These are phyloP conservation scores for Heliocidaris tuberculata DNA, from an alignment of 35 echinoderm and acorn worm species.

Conservation along the genomic window DNA sequence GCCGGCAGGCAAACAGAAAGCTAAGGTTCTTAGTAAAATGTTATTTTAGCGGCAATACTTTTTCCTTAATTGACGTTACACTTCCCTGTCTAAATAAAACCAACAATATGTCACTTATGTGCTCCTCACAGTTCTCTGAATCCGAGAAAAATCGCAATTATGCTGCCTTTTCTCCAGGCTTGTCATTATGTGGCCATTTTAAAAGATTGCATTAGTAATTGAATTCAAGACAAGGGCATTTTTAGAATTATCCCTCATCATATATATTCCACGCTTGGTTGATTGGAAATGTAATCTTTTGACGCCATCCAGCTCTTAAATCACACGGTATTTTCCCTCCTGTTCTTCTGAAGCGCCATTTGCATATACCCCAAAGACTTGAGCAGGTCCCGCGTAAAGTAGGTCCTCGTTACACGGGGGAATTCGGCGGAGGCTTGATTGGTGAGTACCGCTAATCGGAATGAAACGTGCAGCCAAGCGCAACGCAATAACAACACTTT, in stretches of 20 bases:
- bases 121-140: background rate
- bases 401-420: background rate
- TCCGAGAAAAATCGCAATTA: background rate
- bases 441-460: background rate
- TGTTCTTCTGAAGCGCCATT: background rate
- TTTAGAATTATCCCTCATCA: conserved; percentile 11
- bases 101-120: background rate
- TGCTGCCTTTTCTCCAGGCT: background rate
- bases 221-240: conserved; percentile 4
- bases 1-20: background rate
- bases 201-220: conserved; percentile 19
- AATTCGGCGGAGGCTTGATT: background rate
- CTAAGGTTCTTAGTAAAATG: background rate
- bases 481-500: background rate
- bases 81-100: background rate
- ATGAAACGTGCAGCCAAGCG: background rate
- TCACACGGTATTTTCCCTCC: background rate
- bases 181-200: background rate
- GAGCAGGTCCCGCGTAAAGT: background rate
- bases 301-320: conserved; percentile 15
- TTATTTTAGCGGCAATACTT: background rate
- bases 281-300: conserved; percentile 6
- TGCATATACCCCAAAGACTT: background rate
- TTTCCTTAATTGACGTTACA: background rate
- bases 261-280: conserved; percentile 17